Evolutionary conservation across 2,113 vertebrate genomes (phyloP).

Genomic region (Apaloderma vittatum): DNA sequence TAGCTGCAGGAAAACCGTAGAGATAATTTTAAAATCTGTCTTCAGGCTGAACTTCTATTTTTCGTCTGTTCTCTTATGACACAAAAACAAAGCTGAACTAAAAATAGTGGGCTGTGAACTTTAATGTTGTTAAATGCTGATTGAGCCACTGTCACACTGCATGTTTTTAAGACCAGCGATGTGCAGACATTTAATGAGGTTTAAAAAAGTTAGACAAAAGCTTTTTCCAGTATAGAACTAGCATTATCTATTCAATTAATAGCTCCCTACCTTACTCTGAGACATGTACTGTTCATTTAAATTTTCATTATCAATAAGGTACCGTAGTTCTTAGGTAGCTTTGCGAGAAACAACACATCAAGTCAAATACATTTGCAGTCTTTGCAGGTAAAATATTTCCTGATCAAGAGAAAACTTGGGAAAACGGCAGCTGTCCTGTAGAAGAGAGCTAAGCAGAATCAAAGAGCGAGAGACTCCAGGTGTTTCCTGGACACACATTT

Average conservation of each 20-base stretch:
- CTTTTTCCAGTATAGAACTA: neutral
- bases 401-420: neutral
- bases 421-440: neutral
- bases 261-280: neutral
- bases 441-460: neutral
- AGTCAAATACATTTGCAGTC: neutral
- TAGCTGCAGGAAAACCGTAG: slow-evolving; percentile 17
- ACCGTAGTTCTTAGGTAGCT: neutral
- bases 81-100: slow-evolving; percentile 55
- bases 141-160: slow-evolving; percentile 52
- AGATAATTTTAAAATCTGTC: slow-evolving; percentile 64
- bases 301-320: neutral
- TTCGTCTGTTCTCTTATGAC: slow-evolving; percentile 45
- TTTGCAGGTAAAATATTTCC: neutral
- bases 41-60: slow-evolving; percentile 23
- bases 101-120: slow-evolving; percentile 58
- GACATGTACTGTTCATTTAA: neutral
- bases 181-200: slow-evolving; percentile 14
- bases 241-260: neutral
- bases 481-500: neutral
- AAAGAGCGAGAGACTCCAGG: neutral
- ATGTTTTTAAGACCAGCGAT: slow-evolving; percentile 34
- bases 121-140: slow-evolving; percentile 43
- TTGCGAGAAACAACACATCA: neutral
- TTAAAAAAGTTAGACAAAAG: neutral